phyloP scores from a whole-genome alignment of 2,888 invertebrate species.

The Eristalis tenax region DNA sequence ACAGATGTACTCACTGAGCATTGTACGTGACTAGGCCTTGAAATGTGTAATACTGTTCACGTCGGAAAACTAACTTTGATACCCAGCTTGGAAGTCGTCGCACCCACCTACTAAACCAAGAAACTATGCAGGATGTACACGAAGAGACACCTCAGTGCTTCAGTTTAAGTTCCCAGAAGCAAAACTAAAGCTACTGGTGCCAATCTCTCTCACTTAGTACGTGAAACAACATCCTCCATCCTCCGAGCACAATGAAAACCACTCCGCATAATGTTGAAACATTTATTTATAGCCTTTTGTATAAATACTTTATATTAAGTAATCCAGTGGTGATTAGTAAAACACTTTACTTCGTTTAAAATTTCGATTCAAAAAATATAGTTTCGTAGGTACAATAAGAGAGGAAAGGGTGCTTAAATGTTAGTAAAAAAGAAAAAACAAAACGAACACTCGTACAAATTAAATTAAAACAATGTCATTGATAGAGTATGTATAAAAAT shows the following conservation, averaged over 20 bases:
- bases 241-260: not conserved
- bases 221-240: not conserved
- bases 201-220: too few relatives aligned
- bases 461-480: conserved; percentile 16
- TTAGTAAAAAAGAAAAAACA: conserved; percentile 39
- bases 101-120: too few relatives aligned
- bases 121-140: too few relatives aligned
- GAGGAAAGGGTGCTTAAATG: conserved; percentile 12
- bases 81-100: too few relatives aligned
- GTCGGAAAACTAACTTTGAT: too few relatives aligned
- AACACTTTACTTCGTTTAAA: conserved; percentile 19
- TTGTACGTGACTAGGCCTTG: too few relatives aligned
- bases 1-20: too few relatives aligned
- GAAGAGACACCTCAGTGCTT: too few relatives aligned
- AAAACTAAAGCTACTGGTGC: too few relatives aligned
- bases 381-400: conserved; percentile 16
- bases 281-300: conserved; percentile 42
- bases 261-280: conserved; percentile 24
- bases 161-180: too few relatives aligned
- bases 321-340: conserved; percentile 38
- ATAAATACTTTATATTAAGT: conserved; percentile 52
- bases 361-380: conserved; percentile 33
- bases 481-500: conserved; percentile 15
- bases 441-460: conserved; percentile 18
- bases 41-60: too few relatives aligned